phyloP scores from a whole-genome alignment of 2,888 invertebrate species.

The Strigamia transsilvanica region DNA sequence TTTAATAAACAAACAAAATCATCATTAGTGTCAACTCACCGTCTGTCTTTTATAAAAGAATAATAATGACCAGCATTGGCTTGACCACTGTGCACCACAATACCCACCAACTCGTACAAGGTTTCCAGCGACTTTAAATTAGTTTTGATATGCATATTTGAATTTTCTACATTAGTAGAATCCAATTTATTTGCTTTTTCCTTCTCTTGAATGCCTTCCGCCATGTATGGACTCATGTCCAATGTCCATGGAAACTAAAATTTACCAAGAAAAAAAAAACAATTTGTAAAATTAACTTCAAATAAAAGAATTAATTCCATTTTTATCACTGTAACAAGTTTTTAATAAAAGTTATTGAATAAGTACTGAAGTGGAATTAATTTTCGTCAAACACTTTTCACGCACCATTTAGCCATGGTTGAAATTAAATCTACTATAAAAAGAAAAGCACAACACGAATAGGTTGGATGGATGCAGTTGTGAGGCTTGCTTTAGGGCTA shows the following conservation, averaged over 20 bases:
- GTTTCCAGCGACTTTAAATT: conserved; percentile 53
- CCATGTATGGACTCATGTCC: conserved; percentile 68
- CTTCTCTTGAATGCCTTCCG: conserved; percentile 64
- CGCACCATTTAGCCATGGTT: background rate
- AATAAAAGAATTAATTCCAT: background rate
- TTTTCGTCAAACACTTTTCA: background rate
- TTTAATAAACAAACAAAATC: background rate
- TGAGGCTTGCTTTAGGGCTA: conserved; percentile 57
- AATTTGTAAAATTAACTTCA: background rate
- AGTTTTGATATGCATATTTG: conserved; percentile 51
- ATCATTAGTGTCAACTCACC: conserved; percentile 56
- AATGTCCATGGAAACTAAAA: conserved; percentile 67
- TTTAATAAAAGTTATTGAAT: background rate
- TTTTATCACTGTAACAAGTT: background rate
- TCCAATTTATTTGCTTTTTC: conserved; percentile 55
- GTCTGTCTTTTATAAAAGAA: conserved; percentile 65
- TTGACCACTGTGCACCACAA: conserved; percentile 68
- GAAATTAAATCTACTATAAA: conserved; percentile 11
- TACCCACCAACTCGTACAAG: conserved; percentile 67
- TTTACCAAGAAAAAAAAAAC: conserved; percentile 53
- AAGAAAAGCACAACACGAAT: background rate
- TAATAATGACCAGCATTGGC: conserved; percentile 69
- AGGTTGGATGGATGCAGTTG: conserved; percentile 53
- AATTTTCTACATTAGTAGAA: conserved; percentile 52
- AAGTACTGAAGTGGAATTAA: background rate